Evolutionary conservation across 2,797 vertebrate genomes (phyloP), one percentile per base, ranked within the genome.

Genomic region (Ambastaia sidthimunki): DNA sequence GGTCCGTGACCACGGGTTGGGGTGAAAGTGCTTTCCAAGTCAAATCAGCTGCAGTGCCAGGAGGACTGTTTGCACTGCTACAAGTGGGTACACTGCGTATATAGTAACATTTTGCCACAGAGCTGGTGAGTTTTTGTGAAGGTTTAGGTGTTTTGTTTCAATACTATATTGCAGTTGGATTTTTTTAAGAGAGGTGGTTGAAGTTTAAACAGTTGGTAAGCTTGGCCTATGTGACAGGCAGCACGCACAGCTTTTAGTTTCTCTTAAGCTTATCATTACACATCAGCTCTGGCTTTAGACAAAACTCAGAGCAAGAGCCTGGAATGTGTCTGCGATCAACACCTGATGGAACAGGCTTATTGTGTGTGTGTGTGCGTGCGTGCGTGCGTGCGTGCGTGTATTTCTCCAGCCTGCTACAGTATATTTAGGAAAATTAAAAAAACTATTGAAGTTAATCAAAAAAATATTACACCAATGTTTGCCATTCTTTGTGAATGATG

Each of bases 1-100:
- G 93, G 94, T 95, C 94, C 93, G 92, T 94, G 93, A 94, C 93
- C 93, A 90, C 93, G 88, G 91, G 89, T 91, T 90, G 89, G 89
- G 91, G 88, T 87, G 90, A 67, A 86, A 88, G 86, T 86, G 90
- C 88, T 94, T 95, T 94, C 93, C 93, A 92, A 95, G 93, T 94
- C 94, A 95, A 95, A 95, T 94, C 87, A 92, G 91, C 80, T 83
- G 85, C 84, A 77, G 89, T 88, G 48, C 75, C 59, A 77, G 84
- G 77, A 80, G 83, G 87, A 81, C 80, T 91, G 90, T 90, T 89
- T 89, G 85, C 81, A 85, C 86, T 88, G 87, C 82, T n/a, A n/a
- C n/a, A n/a, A 81, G 13, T 83, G 83, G 80, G 70, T 76, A 85
- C 18, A 65, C 48, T 72, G 75, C 59, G 74, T 70, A 44, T 50